Conservation (phyloP, 2,113 vertebrate genomes). For the Chroicocephalus ridibundus region DNA sequence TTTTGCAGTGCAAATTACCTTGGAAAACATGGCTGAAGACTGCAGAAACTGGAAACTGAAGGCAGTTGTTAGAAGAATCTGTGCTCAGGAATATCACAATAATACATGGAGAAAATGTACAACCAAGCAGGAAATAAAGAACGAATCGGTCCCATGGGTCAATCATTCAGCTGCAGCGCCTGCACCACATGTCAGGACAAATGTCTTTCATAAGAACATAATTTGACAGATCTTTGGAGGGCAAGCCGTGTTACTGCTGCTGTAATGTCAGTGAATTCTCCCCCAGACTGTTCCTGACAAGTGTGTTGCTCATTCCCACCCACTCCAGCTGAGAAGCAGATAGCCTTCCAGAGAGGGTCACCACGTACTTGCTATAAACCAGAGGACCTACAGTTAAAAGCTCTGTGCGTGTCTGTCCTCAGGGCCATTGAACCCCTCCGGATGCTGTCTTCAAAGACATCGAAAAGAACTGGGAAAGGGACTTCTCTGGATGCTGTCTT, state of each 20-base stretch:
- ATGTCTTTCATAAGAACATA: not conserved
- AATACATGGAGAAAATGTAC: not conserved
- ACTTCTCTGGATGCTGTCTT: not conserved
- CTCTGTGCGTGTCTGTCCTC: not conserved
- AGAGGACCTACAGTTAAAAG: not conserved
- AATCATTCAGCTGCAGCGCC: not conserved
- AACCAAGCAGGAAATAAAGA: not conserved
- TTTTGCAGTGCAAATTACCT: not conserved
- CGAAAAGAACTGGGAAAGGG: not conserved
- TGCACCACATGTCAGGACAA: not conserved
- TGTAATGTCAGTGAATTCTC: not conserved
- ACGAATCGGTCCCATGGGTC: not conserved
- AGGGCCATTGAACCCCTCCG: not conserved
- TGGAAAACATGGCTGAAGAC: not conserved
- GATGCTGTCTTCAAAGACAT: not conserved
- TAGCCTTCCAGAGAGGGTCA: not conserved
- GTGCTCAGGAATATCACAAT: not conserved
- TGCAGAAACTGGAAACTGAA: not conserved
- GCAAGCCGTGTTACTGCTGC: not conserved
- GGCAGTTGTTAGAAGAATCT: not conserved
- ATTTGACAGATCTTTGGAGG: not conserved
- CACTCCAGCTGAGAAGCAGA: not conserved
- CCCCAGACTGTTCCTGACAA: not conserved
- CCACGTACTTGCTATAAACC: not conserved
- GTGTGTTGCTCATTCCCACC: not conserved